Evolutionary conservation across 2,797 vertebrate species (phyloP).

Genomic region (Anguilla megastoma): DNA sequence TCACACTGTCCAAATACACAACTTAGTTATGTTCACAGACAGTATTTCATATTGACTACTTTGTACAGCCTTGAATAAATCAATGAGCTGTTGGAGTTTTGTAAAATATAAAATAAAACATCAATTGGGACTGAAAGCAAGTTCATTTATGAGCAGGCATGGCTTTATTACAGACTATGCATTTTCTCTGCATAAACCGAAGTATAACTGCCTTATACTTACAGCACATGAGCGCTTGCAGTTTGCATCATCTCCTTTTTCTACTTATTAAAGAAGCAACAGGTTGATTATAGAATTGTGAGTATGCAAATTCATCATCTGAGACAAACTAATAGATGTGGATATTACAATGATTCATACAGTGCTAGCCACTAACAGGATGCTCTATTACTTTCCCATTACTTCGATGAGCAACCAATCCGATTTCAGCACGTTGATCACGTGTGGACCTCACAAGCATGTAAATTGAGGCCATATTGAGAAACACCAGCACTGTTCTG

Average conservation of each 20-base stretch:
- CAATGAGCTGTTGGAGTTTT: neutral
- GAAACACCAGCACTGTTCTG: neutral
- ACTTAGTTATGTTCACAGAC: conserved; percentile 56
- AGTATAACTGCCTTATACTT: neutral
- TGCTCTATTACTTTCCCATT: neutral
- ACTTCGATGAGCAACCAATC: neutral
- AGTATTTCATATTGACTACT: neutral
- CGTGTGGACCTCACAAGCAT: neutral
- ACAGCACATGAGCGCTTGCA: neutral
- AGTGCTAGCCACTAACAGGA: neutral
- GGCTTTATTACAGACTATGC: neutral
- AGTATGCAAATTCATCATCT: neutral
- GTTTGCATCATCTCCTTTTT: neutral
- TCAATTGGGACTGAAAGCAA: no score
- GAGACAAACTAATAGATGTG: neutral
- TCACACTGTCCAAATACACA: conserved; percentile 70
- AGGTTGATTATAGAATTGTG: neutral
- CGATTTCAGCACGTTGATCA: neutral
- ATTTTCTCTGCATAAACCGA: neutral
- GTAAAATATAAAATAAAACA: conserved; percentile 64
- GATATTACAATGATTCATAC: neutral
- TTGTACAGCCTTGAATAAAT: neutral
- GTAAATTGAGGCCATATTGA: neutral
- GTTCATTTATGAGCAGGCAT: neutral
- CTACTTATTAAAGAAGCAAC: neutral